Conservation (phyloP, 2,797 vertebrate species). For the Lepilemur septentrionalis region DNA sequence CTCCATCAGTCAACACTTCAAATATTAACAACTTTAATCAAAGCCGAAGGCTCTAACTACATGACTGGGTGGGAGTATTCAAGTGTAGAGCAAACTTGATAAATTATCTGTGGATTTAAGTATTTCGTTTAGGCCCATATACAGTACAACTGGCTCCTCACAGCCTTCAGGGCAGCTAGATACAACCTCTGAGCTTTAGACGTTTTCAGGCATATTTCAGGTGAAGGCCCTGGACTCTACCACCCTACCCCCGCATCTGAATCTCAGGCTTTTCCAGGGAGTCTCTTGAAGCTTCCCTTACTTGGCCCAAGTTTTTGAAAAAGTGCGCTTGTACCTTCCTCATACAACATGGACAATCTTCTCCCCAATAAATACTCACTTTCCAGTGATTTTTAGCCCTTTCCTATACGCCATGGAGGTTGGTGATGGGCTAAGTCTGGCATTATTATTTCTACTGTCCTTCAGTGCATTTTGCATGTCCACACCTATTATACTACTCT, state of each 20-base stretch:
- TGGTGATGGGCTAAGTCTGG: neutral
- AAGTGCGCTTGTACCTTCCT: neutral
- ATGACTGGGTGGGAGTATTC: constrained; percentile 15
- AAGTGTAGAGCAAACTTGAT: constrained; percentile 36
- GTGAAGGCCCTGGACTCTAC: neutral
- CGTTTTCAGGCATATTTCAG: neutral
- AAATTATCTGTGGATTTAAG: constrained; percentile 15
- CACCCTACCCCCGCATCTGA: neutral
- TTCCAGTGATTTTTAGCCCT: neutral
- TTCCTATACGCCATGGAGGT: neutral
- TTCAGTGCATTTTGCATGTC: neutral
- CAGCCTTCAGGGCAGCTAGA: neutral
- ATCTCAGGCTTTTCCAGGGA: neutral
- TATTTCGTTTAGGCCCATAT: neutral
- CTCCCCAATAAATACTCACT: neutral
- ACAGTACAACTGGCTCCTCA: neutral
- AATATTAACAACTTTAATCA: constrained; percentile 67
- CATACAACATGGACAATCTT: neutral
- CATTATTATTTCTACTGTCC: neutral
- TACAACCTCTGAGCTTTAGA: neutral
- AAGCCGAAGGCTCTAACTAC: constrained; percentile 54
- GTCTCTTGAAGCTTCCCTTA: neutral
- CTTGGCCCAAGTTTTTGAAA: neutral
- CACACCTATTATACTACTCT: neutral
- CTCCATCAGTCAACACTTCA: constrained; percentile 55